Evolutionary conservation across 2,113 vertebrate genomes (phyloP).

Genomic region (Percina caprodes): DNA sequence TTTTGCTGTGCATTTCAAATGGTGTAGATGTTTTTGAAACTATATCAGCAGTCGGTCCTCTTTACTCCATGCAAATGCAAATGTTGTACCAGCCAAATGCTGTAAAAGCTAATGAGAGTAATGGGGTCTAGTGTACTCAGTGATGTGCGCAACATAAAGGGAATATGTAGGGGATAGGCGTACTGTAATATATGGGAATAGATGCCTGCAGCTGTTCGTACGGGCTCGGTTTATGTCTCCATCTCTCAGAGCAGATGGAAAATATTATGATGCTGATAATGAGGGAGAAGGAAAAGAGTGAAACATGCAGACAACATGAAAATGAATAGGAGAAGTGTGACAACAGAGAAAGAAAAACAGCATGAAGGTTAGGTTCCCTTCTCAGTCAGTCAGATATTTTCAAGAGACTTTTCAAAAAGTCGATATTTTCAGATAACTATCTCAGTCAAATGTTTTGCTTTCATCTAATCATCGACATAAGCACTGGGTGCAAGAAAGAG

Average conservation of each 20-base stretch:
- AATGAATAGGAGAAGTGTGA: constrained; percentile 37
- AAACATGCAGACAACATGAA: constrained; percentile 20
- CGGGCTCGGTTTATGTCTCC: constrained; percentile 68
- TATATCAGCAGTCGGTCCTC: constrained; percentile 42
- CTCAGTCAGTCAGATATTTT: constrained; percentile 21
- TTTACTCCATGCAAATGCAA: constrained; percentile 65
- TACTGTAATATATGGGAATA: constrained; percentile 68
- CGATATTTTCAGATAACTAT: constrained; percentile 37
- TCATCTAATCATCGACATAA: constrained; percentile 30
- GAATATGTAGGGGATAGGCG: constrained; percentile 67
- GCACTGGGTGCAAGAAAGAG: not conserved
- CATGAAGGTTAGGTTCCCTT: not conserved
- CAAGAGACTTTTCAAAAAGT: constrained; percentile 34
- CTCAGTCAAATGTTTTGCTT: constrained; percentile 5
- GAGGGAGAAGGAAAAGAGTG: constrained; percentile 46
- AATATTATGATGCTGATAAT: constrained; percentile 77
- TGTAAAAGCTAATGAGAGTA: constrained; percentile 80
- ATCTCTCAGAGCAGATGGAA: constrained; percentile 75
- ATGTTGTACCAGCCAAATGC: constrained; percentile 71
- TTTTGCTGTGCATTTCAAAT: constrained; percentile 45
- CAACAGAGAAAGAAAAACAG: constrained; percentile 17
- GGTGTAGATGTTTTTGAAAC: constrained; percentile 30
- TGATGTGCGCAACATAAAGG: constrained; percentile 73
- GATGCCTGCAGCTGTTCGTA: constrained; percentile 73
- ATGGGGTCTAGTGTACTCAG: constrained; percentile 70